Evolutionary conservation across 2,888 invertebrate genomes (phyloP), one percentile per base, ranked within the genome.

Genomic region (Drosophila peninsularis): DNA sequence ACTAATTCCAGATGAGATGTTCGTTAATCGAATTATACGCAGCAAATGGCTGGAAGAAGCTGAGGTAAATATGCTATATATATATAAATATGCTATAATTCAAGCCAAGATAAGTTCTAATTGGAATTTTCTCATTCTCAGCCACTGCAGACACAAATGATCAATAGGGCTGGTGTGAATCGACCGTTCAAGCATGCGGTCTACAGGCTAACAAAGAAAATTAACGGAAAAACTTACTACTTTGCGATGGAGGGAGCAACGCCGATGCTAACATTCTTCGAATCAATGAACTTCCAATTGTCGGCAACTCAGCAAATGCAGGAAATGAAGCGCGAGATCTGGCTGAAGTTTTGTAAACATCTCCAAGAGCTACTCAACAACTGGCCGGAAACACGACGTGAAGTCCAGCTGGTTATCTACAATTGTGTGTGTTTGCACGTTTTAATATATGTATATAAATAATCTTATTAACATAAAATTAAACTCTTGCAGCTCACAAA

Each of bases 231-330:
- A n/a, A 56, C 27, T 4, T 92, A 90, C 57, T 92, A 91, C 56
- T 75, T 91, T 21, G 81, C 86, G 0, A 56, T 91, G 36, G 92
- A 92, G 73, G 91, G 91, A 0, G 92, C 92, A 3, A 92, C 92
- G 0, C 92, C 92, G 0, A 67, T 92, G 74, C n/a, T 91, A 32
- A 88, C 90, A 11, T 92, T 88, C 61, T 90, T 85, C 44, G 91
- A 92, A 0, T 61, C 91, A 0, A 68, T 91, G 66, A 56, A 82
- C 45, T 81, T 71, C 24, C 58, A 78, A 36, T 30, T 71, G 3
- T 90, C 91, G 1, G 61, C 76, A 0, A 90, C 91, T 1, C 77
- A 79, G 78, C 77, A 90, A 66, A 91, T 91, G 90, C 66, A 64
- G 5, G 89, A 79, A 50, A 88, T 92, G 87, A 80, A 84, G 49